phyloP scores from a whole-genome alignment of 2,888 invertebrate species.

The Drosophila incognita region DNA sequence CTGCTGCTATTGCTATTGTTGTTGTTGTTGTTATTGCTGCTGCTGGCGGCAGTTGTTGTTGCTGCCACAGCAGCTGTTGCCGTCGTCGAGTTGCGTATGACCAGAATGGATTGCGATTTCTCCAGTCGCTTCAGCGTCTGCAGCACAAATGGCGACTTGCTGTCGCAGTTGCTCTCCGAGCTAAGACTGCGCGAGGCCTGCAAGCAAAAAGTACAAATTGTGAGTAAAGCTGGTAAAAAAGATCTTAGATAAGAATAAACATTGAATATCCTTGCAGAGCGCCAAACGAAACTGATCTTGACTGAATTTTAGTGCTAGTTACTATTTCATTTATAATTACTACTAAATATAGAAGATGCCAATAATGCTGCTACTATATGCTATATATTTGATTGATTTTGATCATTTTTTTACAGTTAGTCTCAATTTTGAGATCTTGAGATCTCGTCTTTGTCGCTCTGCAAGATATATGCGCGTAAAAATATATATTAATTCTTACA shows the following conservation, averaged over 20 bases:
- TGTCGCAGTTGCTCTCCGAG: constrained; percentile 81
- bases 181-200: constrained; percentile 82
- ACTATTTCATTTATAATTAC: not conserved
- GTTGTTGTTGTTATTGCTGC: constrained; percentile 20
- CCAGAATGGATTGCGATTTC: constrained; percentile 85
- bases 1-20: constrained; percentile 12
- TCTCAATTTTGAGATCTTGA: too few species aligned
- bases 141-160: constrained; percentile 83
- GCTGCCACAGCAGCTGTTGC: constrained; percentile 18
- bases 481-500: constrained; percentile 59
- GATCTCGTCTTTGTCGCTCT: not conserved
- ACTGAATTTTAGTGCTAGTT: not conserved
- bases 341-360: too few species aligned
- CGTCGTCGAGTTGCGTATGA: constrained; percentile 81
- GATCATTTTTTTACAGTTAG: not conserved
- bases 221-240: not conserved
- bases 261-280: not conserved
- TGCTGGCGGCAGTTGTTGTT: constrained; percentile 1
- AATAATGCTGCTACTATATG: not conserved
- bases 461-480: not conserved
- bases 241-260: not conserved
- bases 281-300: not conserved
- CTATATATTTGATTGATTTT: not conserved
- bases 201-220: constrained; percentile 10
- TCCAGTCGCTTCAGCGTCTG: constrained; percentile 85